Evolutionary conservation across 2,797 vertebrate genomes (phyloP).

Genomic region (Xiphorhynchus erythropygius): DNA sequence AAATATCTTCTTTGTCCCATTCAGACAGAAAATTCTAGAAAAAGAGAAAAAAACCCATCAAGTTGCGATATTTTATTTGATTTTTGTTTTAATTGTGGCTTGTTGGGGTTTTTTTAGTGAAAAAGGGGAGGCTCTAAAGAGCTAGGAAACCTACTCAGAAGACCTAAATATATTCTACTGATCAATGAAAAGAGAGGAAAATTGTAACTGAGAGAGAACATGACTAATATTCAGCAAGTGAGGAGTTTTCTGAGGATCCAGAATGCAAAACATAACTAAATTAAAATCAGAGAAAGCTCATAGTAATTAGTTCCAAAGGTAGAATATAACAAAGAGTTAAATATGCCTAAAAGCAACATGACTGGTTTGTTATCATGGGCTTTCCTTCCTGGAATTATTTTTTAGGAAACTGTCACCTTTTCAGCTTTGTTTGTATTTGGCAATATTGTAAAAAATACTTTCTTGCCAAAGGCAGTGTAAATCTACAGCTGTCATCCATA

Average conservation of each 20-base stretch:
- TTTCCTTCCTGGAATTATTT: slow-evolving; percentile 68
- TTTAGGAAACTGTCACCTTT: slow-evolving; percentile 52
- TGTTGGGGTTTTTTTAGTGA: neutral
- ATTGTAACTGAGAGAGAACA: neutral
- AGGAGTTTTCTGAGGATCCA: neutral
- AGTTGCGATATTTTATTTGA: neutral
- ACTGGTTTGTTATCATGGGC: slow-evolving; percentile 22
- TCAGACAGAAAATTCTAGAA: neutral
- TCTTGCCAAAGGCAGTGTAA: slow-evolving; percentile 16
- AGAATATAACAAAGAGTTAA: slow-evolving; percentile 21
- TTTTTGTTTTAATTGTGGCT: neutral
- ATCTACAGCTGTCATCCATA: slow-evolving; percentile 32
- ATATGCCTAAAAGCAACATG: neutral
- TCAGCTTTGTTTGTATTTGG: slow-evolving; percentile 46
- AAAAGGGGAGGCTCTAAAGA: neutral
- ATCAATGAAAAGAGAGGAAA: neutral
- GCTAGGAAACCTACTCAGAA: neutral
- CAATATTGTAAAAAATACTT: slow-evolving; percentile 1
- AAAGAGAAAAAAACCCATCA: neutral
- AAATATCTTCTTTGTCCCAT: neutral
- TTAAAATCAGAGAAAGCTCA: neutral
- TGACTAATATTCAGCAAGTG: neutral
- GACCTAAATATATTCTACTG: neutral
- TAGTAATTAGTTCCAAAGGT: neutral
- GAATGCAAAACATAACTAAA: neutral